phyloP scores from a whole-genome alignment of 1,140 invertebrate genomes.

The Lasaia peninsularis region DNA sequence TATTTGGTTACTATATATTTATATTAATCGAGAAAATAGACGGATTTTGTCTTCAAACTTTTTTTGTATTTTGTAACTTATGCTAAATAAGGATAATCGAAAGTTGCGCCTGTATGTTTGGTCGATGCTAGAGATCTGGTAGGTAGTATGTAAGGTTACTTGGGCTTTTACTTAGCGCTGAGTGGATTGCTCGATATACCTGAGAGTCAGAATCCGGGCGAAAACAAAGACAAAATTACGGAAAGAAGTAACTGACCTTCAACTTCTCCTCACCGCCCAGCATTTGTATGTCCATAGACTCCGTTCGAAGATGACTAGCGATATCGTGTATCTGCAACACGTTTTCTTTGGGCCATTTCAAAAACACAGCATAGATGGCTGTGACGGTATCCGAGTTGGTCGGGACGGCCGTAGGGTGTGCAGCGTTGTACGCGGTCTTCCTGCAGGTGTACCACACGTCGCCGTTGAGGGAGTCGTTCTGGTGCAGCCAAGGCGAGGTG shows the following conservation, averaged over 20 bases:
- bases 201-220: too few relatives aligned
- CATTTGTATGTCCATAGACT: conserved; percentile 51
- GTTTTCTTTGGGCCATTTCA: conserved; percentile 82
- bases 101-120: too few relatives aligned
- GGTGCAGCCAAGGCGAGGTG: conserved; percentile 86
- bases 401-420: conserved; percentile 35
- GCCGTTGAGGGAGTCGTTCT: conserved; percentile 88
- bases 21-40: too few relatives aligned
- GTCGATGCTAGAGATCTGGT: too few relatives aligned
- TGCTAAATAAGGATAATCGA: too few relatives aligned
- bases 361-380: conserved; percentile 81
- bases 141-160: too few relatives aligned
- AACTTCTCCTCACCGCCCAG: conserved; percentile 58
- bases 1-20: too few relatives aligned
- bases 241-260: conserved; percentile 35
- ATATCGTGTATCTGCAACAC: conserved; percentile 73
- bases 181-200: too few relatives aligned
- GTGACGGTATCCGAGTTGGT: conserved; percentile 33
- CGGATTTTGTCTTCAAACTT: too few relatives aligned
- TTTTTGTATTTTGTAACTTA: too few relatives aligned
- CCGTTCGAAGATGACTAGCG: conserved; percentile 42
- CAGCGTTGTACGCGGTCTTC: conserved; percentile 42
- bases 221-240: neutral
- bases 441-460: conserved; percentile 87
- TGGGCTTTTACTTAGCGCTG: too few relatives aligned